Percentiles rank a stretch among this genome's conserved stretches.
phyloP scores from a whole-genome alignment of 2,797 vertebrate genomes.

The Chelonia mydas region DNA sequence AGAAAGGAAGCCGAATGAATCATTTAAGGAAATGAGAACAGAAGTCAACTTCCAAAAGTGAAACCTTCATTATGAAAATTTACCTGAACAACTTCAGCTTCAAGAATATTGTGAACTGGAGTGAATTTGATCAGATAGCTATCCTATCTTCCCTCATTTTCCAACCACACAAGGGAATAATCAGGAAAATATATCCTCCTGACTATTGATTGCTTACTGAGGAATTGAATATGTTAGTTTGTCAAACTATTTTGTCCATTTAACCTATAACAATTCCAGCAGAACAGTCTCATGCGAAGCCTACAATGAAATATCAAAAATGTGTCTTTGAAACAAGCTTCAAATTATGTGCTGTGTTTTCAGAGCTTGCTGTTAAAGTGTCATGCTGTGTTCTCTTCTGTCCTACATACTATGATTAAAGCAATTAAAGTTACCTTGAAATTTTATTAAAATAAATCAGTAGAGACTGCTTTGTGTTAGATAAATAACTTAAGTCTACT shows the following conservation, averaged over 20 bases:
- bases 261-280: not conserved
- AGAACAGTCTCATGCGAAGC: not conserved
- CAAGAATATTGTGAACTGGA: not conserved
- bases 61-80: not conserved
- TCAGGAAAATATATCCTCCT: not conserved
- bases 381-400: not conserved
- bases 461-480: not conserved
- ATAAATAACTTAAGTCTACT: not conserved
- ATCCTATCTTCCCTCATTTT: not conserved
- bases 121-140: not conserved
- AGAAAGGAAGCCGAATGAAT: not conserved
- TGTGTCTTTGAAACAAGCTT: fast-evolving
- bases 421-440: not conserved
- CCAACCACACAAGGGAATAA: not conserved
- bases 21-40: not conserved
- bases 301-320: not conserved
- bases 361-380: not conserved
- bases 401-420: not conserved
- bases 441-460: not conserved
- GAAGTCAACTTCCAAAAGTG: not conserved
- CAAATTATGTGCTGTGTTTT: not conserved
- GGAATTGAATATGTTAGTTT: not conserved
- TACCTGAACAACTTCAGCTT: not conserved
- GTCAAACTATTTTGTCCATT: not conserved
- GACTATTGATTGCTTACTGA: not conserved